Conservation (phyloP, 1,140 invertebrate species). For the Spodoptera litura region DNA sequence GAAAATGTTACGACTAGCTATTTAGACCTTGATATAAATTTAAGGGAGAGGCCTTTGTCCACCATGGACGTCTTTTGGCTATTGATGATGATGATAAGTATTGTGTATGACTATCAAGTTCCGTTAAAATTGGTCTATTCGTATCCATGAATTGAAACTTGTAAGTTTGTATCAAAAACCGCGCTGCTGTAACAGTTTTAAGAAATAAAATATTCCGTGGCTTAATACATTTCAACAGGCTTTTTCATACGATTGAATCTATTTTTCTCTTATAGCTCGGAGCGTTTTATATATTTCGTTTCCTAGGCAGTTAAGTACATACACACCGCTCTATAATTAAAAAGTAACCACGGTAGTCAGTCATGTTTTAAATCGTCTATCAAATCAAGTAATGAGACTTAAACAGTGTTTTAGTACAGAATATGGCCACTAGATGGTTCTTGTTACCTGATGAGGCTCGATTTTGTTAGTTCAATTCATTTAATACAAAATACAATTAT, state of each 20-base stretch:
- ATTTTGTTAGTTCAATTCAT: too few relatives aligned
- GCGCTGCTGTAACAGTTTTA: neutral
- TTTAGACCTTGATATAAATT: too few relatives aligned
- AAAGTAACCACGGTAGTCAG: slow-evolving; percentile 40
- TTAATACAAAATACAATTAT: too few relatives aligned
- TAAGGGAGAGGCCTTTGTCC: too few relatives aligned
- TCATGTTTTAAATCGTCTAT: slow-evolving; percentile 29
- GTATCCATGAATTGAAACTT: too few relatives aligned
- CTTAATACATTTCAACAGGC: neutral
- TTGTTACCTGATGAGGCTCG: too few relatives aligned
- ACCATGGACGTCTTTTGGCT: too few relatives aligned
- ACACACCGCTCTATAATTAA: neutral
- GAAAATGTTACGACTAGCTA: too few relatives aligned
- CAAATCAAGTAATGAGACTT: slow-evolving; percentile 41
- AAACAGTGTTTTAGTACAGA: slow-evolving; percentile 36
- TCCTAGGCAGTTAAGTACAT: neutral
- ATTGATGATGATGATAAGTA: too few relatives aligned
- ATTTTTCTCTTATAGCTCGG: slow-evolving; percentile 19
- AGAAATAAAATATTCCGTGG: neutral
- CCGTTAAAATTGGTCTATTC: too few relatives aligned
- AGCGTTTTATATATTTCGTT: slow-evolving; percentile 13
- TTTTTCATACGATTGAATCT: slow-evolving; percentile 3
- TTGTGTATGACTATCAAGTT: too few relatives aligned
- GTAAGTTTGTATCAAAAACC: too few relatives aligned
- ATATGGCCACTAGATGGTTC: slow-evolving; percentile 18